Evolutionary conservation across 2,113 vertebrate species (phyloP), one percentile per base, ranked within the genome.

Genomic region (Tenebrosternarchus preto): DNA sequence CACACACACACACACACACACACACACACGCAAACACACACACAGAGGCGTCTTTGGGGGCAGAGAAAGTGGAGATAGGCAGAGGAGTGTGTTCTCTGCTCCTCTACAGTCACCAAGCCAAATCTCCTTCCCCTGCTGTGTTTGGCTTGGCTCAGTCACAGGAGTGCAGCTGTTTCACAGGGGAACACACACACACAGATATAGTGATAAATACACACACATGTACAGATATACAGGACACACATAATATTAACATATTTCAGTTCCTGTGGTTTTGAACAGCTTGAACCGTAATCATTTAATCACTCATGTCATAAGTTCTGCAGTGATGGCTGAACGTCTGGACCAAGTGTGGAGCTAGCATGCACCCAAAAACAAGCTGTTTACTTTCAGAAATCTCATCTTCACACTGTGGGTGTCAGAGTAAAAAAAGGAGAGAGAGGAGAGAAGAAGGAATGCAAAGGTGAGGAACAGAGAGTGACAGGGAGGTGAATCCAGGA

Each of bases 31-130:
- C 82, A 83, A 84, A 91, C 88, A 88, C 88, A 0, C 80, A 88
- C 24, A 20, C 29, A 46, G 20, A 64, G 73, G 60, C 75, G 70
- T 80, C 81, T 55, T 64, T 59, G 66, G 22, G 24, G 60, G 9
- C 24, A 12, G 25, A 19, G 17, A 27, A 63, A 17, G 17, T 2
- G n/a, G 75, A 77, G 63, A 90, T 91, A 88, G 86, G 82, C 84
- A 87, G 89, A 91, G 94, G 88, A 93, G 89, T 92, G 93, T 94
- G 92, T 93, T 93, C 91, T 94, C 94, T 91, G 90, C 93, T 93
- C 92, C 91, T 94, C 92, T 92, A 92, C 89, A 92, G 92, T 92
- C 92, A 94, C 94, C 94, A 93, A 94, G 92, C 90, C 91, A 78
- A 81, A 88, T 63, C 68, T 82, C 89, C 91, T 91, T 91, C 86